A percentile compares a stretch with the other conserved stretches of the same genome.
phyloP scores from a whole-genome alignment of 2,113 vertebrate genomes.

The Perca flavescens region DNA sequence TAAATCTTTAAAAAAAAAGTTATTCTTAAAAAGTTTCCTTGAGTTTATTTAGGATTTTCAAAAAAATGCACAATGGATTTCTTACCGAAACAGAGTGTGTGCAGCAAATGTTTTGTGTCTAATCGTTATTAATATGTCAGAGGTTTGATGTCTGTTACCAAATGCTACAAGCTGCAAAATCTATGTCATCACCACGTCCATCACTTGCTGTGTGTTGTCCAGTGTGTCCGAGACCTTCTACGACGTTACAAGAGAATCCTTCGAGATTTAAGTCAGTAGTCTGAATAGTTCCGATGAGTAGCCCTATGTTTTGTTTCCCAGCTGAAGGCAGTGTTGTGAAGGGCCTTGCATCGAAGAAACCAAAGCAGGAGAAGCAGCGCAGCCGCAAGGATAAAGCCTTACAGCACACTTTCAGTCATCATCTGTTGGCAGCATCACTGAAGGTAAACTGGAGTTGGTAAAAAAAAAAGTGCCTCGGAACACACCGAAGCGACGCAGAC shows the following conservation, averaged over 20 bases:
- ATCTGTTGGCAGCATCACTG: conserved; percentile 88
- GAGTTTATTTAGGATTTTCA: neutral
- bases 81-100: neutral
- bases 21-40: neutral
- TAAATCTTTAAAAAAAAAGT: no score
- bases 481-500: no score
- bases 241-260: neutral
- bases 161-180: neutral
- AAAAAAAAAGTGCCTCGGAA: no score
- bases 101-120: no score
- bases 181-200: neutral
- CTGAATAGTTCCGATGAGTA: neutral
- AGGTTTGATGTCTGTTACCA: neutral
- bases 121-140: neutral
- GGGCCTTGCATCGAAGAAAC: conserved; percentile 82
- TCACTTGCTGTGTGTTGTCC: neutral
- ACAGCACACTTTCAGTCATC: conserved; percentile 90
- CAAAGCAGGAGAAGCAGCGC: conserved; percentile 83
- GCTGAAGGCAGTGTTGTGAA: conserved; percentile 76
- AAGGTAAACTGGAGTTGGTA: conserved; percentile 85
- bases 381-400: conserved; percentile 86
- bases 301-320: conserved; percentile 22
- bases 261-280: neutral
- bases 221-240: neutral
- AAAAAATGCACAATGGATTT: neutral